Evolutionary conservation across 2,113 vertebrate genomes (phyloP).

Genomic region (Fulica atra): DNA sequence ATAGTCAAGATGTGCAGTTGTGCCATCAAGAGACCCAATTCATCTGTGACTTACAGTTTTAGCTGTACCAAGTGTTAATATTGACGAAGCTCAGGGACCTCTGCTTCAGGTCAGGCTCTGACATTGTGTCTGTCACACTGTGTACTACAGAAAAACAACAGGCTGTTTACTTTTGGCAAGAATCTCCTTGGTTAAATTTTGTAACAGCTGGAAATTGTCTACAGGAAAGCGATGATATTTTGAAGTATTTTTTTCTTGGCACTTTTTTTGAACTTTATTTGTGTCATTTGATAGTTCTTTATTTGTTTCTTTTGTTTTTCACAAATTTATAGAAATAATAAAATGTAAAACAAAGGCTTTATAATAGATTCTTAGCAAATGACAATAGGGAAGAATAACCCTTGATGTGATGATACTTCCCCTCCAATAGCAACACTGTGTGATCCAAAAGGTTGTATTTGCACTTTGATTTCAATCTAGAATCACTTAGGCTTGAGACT

Average conservation of each 20-base stretch:
- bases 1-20: background rate
- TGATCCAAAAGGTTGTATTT: background rate
- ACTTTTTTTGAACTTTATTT: background rate
- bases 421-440: background rate
- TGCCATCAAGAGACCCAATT: background rate
- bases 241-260: background rate
- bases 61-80: background rate
- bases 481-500: background rate
- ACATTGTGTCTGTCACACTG: background rate
- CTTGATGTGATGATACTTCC: background rate
- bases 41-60: background rate
- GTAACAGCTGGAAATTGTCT: background rate
- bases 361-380: background rate
- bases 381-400: background rate
- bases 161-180: background rate
- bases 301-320: background rate
- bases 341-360: background rate
- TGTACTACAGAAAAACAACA: background rate
- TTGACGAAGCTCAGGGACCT: background rate
- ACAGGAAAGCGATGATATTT: background rate
- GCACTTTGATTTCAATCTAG: background rate
- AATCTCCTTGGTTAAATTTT: background rate
- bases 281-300: background rate
- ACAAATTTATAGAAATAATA: background rate
- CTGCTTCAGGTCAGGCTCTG: background rate